Percentiles rank a stretch among this genome's conserved stretches.
Conservation (phyloP, 2,113 vertebrate genomes). For the Pithys albifrons region DNA sequence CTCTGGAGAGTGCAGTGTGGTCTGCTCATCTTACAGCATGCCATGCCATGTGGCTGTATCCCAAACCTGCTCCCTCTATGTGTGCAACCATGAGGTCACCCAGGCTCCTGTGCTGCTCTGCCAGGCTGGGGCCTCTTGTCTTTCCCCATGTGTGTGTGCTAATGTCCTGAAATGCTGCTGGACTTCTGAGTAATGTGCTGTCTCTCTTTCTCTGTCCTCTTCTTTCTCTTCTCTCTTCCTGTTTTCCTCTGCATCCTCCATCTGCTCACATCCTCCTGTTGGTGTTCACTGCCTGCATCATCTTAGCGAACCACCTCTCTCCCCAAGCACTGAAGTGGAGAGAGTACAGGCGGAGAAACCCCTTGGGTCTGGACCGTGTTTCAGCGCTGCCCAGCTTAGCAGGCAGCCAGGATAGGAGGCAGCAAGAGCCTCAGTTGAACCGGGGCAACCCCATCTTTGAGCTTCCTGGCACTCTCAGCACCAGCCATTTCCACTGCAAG, state of each 20-base stretch:
- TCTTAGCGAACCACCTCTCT: conserved; percentile 91
- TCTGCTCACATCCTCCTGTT: neutral
- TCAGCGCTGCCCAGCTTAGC: conserved; percentile 60
- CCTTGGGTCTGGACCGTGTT: conserved; percentile 84
- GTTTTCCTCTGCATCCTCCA: neutral
- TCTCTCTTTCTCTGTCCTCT: conserved; percentile 22
- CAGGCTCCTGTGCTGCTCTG: neutral
- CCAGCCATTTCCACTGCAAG: conserved; percentile 74
- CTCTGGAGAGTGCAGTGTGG: neutral
- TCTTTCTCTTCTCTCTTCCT: neutral
- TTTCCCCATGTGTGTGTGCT: neutral
- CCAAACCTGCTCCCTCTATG: neutral
- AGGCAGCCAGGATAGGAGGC: conserved; percentile 76
- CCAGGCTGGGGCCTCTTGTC: neutral
- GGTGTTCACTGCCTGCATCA: neutral
- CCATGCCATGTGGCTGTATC: neutral
- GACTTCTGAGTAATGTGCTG: conserved; percentile 10
- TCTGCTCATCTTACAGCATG: neutral
- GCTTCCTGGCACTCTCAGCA: conserved; percentile 78
- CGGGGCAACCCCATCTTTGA: conserved; percentile 87
- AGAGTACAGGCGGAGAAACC: conserved; percentile 93
- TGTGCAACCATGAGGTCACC: neutral
- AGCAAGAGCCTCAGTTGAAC: conserved; percentile 74
- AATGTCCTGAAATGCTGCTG: neutral
- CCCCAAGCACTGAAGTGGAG: conserved; percentile 97